Conservation (phyloP, 2,797 vertebrate genomes). For the Tarsius wallacei region DNA sequence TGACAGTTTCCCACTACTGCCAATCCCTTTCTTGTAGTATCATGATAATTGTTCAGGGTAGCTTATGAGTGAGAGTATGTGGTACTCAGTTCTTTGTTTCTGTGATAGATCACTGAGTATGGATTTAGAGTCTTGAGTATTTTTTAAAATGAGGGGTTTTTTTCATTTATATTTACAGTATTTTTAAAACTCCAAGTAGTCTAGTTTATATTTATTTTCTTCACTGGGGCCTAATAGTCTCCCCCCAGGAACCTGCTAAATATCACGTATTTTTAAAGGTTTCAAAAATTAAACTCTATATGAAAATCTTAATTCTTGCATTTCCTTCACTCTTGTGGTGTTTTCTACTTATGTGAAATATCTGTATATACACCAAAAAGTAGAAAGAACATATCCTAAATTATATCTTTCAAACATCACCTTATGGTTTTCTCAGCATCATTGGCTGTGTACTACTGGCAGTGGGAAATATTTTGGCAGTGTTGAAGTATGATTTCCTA, state of each 20-base stretch:
- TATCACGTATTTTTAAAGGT: slow-evolving; percentile 9
- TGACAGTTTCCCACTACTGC: too few relatives aligned
- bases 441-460: slow-evolving; percentile 77
- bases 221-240: neutral
- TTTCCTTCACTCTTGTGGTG: neutral
- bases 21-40: too few relatives aligned
- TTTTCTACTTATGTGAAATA: slow-evolving; percentile 28
- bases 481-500: slow-evolving; percentile 71
- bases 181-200: neutral
- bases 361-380: slow-evolving; percentile 24
- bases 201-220: slow-evolving; percentile 24
- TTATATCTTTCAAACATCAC: slow-evolving; percentile 81
- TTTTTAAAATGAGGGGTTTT: neutral
- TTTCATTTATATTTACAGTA: neutral
- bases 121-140: too few relatives aligned
- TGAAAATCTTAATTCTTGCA: neutral
- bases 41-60: too few relatives aligned
- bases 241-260: neutral
- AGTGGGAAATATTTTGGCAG: slow-evolving; percentile 85
- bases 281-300: slow-evolving; percentile 6
- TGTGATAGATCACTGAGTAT: too few relatives aligned
- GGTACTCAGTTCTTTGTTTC: too few relatives aligned
- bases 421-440: slow-evolving; percentile 86
- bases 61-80: too few relatives aligned
- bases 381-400: slow-evolving; percentile 71